Conservation (phyloP, 2,888 invertebrate genomes). For the Beris chalybata region DNA sequence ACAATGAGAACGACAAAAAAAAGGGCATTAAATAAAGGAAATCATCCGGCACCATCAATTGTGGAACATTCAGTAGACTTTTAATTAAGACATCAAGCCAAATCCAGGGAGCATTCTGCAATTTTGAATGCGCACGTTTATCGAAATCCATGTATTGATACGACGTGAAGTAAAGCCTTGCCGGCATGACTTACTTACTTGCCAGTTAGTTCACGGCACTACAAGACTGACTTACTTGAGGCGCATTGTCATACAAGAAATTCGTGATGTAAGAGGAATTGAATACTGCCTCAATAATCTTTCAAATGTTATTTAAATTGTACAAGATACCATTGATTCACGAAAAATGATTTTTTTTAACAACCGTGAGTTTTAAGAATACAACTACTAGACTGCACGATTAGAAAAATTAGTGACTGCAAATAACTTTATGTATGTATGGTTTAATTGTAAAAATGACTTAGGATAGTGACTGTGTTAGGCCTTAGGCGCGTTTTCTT, state of each 20-base stretch:
- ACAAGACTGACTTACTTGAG: slow-evolving; percentile 7
- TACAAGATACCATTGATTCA: slow-evolving; percentile 11
- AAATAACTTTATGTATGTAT: too few species aligned
- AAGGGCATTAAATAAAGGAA: background rate
- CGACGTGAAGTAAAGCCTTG: background rate
- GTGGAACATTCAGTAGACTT: slow-evolving; percentile 18
- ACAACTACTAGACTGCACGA: too few species aligned
- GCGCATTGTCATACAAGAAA: slow-evolving; percentile 29
- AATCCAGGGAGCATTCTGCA: slow-evolving; percentile 18
- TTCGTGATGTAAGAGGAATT: slow-evolving; percentile 23
- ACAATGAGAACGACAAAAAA: background rate
- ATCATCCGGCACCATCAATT: too few species aligned
- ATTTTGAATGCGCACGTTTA: slow-evolving; percentile 35
- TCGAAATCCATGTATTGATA: slow-evolving; percentile 22
- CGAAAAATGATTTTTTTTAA: slow-evolving; percentile 13
- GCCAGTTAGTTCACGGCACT: slow-evolving; percentile 15
- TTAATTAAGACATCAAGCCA: slow-evolving; percentile 43
- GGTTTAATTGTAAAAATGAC: too few species aligned
- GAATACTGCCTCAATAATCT: slow-evolving; percentile 7
- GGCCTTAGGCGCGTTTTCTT: too few species aligned
- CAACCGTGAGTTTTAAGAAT: background rate
- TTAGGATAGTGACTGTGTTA: too few species aligned
- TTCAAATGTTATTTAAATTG: slow-evolving; percentile 11
- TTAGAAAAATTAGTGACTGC: too few species aligned
- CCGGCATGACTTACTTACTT: background rate